Percentiles rank a stretch among this genome's conserved stretches.
Evolutionary conservation across 2,888 invertebrate species (phyloP).

Genomic region (Iselma pallidipennis): DNA sequence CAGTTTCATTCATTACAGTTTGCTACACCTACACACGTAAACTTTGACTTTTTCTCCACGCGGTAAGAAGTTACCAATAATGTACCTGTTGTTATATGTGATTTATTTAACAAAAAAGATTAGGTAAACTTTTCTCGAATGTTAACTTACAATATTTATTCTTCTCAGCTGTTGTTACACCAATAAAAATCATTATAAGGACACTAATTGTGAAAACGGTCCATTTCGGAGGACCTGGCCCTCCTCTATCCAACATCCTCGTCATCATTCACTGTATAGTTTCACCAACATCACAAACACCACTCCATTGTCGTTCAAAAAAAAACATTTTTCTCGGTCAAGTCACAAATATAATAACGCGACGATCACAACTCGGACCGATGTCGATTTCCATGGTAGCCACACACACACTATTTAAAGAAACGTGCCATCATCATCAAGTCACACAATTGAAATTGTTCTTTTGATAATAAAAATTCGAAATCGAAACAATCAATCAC

Average conservation of each 20-base stretch:
- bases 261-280: conserved; percentile 33
- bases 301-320: conserved; percentile 18
- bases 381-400: conserved; percentile 12
- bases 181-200: conserved; percentile 39
- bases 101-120: neutral
- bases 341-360: conserved; percentile 3
- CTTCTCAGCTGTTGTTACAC: conserved; percentile 44
- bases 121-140: neutral
- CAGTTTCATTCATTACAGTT: too few species aligned
- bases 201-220: conserved; percentile 37
- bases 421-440: neutral
- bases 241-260: conserved; percentile 38
- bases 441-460: neutral
- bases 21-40: too few species aligned
- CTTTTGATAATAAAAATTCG: neutral
- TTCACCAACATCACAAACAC: conserved; percentile 18
- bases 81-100: neutral
- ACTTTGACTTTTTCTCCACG: neutral
- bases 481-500: neutral
- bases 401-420: neutral
- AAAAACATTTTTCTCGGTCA: neutral
- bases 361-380: neutral
- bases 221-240: conserved; percentile 48
- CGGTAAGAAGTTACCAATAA: neutral
- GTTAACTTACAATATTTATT: conserved; percentile 52